These are phyloP conservation scores for Terebella lapidaria DNA, from an alignment of 2,888 invertebrate genomes.

Conservation along the genomic window DNA sequence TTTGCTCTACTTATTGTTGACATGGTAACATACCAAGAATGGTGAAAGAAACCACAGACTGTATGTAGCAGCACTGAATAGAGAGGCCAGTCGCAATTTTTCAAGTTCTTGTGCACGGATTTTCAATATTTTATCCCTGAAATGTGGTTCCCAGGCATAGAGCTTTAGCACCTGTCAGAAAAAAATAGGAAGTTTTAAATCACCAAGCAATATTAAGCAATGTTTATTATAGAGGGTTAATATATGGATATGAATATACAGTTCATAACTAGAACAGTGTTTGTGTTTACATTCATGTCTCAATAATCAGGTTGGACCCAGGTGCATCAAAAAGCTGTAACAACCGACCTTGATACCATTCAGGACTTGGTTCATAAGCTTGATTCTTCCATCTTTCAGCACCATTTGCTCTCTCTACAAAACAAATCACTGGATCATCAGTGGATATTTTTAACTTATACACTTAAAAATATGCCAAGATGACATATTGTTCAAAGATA, in stretches of 20 bases:
- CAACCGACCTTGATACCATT: conserved; percentile 24
- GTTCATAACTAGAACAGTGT: too few species aligned
- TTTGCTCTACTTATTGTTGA: too few species aligned
- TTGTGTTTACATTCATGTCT: too few species aligned
- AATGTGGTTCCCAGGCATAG: conserved; percentile 55
- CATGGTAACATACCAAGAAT: conserved; percentile 75
- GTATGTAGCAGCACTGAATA: conserved; percentile 28
- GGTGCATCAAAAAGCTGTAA: too few species aligned
- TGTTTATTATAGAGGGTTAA: too few species aligned
- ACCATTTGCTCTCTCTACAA: conserved; percentile 22
- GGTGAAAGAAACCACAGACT: conserved; percentile 58
- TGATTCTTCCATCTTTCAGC: conserved; percentile 24
- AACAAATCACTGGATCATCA: too few species aligned
- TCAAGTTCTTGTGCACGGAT: conserved; percentile 49
- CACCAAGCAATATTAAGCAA: too few species aligned
- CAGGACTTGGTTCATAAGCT: conserved; percentile 25
- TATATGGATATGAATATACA: too few species aligned
- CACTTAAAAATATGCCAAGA: not conserved
- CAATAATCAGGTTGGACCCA: too few species aligned
- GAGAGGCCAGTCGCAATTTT: conserved; percentile 41
- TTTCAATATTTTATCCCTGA: conserved; percentile 39
- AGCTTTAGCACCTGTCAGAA: conserved; percentile 32
- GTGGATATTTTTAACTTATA: too few species aligned
- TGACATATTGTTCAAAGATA: not conserved
- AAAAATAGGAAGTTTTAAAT: too few species aligned